phyloP scores from a whole-genome alignment of 1,140 invertebrate species.

The Acromyrmex charruanus region DNA sequence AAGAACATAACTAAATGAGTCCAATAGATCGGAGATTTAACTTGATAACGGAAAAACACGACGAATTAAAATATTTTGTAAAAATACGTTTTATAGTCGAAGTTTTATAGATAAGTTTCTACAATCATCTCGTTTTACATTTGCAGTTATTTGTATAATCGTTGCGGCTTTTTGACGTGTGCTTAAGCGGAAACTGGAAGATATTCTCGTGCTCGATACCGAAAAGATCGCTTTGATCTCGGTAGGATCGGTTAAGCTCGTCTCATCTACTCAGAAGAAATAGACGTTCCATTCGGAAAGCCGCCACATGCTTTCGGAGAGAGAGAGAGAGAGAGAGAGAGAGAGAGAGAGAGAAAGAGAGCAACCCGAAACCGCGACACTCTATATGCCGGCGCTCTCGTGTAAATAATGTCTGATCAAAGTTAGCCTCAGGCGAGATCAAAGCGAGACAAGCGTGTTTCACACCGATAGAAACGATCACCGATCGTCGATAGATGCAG shows the following conservation, averaged over 20 bases:
- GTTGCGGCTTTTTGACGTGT: not conserved
- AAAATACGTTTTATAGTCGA: not conserved
- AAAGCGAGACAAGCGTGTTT: slow-evolving; percentile 32
- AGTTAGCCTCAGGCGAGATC: slow-evolving; percentile 32
- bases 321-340: no score
- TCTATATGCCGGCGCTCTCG: slow-evolving; percentile 6
- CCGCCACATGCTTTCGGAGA: not conserved
- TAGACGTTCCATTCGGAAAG: slow-evolving; percentile 30
- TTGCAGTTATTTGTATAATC: not conserved
- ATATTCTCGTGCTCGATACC: not conserved
- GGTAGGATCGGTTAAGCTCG: not conserved
- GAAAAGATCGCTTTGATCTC: slow-evolving; percentile 19
- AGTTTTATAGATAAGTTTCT: not conserved
- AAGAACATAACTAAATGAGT: no score
- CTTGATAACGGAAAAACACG: not conserved
- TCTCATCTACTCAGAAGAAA: slow-evolving; percentile 34
- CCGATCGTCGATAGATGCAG: slow-evolving; percentile 11
- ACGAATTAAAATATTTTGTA: not conserved
- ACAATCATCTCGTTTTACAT: not conserved
- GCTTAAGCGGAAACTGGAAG: not conserved
- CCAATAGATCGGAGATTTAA: no score
- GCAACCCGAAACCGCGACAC: slow-evolving; percentile 18
- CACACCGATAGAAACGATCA: slow-evolving; percentile 26
- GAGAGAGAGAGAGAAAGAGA: not conserved
- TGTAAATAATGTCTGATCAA: slow-evolving; percentile 51